Evolutionary conservation across 2,113 vertebrate genomes (phyloP).

Genomic region (Bujurquina vittata): DNA sequence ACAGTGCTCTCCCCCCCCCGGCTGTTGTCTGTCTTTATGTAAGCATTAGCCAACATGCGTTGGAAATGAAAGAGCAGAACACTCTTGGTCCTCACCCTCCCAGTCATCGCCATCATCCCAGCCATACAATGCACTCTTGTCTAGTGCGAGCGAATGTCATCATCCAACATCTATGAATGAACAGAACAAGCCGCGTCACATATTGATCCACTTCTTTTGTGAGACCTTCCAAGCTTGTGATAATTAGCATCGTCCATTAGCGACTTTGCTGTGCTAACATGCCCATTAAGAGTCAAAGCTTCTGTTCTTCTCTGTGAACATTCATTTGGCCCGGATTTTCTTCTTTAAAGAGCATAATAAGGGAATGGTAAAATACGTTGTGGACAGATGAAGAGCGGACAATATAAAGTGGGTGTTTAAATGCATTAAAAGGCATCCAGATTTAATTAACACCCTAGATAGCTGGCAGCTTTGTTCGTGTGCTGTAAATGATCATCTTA

Average conservation of each 20-base stretch:
- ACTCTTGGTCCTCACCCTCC: constrained; percentile 55
- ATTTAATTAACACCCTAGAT: constrained; percentile 80
- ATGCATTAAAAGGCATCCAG: constrained; percentile 78
- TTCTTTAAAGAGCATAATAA: constrained; percentile 77
- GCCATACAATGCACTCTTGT: constrained; percentile 72
- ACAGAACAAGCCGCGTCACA: constrained; percentile 61
- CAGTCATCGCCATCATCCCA: constrained; percentile 46
- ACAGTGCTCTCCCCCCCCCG: constrained; percentile 54
- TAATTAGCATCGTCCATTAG: constrained; percentile 86
- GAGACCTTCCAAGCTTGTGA: constrained; percentile 77
- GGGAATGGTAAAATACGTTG: constrained; percentile 75
- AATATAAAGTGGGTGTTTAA: constrained; percentile 81
- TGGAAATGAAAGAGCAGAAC: constrained; percentile 75
- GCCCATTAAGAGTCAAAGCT: constrained; percentile 82
- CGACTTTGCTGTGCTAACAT: constrained; percentile 79
- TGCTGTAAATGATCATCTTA: constrained; percentile 77
- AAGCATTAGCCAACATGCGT: constrained; percentile 67
- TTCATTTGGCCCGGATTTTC: constrained; percentile 76
- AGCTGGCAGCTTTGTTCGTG: constrained; percentile 72
- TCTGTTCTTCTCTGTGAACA: constrained; percentile 78
- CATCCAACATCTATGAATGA: constrained; percentile 74
- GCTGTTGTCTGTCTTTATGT: constrained; percentile 60
- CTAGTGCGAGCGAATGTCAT: constrained; percentile 75
- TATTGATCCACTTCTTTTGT: constrained; percentile 84
- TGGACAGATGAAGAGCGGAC: constrained; percentile 75